These are phyloP conservation scores for Stenichneumon culpator DNA, from an alignment of 2,888 invertebrate genomes.

Conservation along the genomic window DNA sequence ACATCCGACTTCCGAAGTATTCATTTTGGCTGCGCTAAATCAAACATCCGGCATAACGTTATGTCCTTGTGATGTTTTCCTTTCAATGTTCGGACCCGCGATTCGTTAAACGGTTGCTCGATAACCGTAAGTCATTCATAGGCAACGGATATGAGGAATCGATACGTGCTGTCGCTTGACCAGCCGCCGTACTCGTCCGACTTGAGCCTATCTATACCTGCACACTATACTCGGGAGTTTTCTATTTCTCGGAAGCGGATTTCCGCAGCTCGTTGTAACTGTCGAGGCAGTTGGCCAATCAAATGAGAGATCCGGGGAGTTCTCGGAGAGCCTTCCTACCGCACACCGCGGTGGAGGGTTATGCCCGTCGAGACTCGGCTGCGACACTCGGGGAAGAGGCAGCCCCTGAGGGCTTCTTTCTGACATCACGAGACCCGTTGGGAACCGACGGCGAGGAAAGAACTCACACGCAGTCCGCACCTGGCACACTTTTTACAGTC, in stretches of 20 bases:
- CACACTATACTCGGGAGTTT: conserved; percentile 45
- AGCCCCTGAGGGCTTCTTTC: conserved; percentile 32
- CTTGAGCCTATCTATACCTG: not conserved
- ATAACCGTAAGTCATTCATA: not conserved
- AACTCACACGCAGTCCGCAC: conserved; percentile 25
- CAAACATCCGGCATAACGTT: not conserved
- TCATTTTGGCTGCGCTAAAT: not conserved
- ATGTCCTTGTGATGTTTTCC: not conserved
- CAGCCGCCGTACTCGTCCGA: not conserved
- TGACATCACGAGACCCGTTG: conserved; percentile 33
- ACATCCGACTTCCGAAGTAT: not conserved
- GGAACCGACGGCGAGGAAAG: conserved; percentile 33
- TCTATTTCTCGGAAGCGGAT: conserved; percentile 68
- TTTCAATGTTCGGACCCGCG: not conserved
- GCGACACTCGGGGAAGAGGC: conserved; percentile 16
- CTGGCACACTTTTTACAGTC: conserved; percentile 39
- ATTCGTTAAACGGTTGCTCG: not conserved
- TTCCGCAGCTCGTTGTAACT: conserved; percentile 61
- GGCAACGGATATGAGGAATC: not conserved
- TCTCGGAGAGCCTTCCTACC: not conserved
- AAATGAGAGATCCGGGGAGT: conserved; percentile 42
- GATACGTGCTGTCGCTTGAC: not conserved
- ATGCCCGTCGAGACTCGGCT: not conserved
- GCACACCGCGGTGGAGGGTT: conserved; percentile 20
- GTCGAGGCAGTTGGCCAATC: conserved; percentile 41